These are phyloP conservation scores for Lymantria dispar DNA, from an alignment of 2,888 invertebrate genomes.

Conservation along the genomic window DNA sequence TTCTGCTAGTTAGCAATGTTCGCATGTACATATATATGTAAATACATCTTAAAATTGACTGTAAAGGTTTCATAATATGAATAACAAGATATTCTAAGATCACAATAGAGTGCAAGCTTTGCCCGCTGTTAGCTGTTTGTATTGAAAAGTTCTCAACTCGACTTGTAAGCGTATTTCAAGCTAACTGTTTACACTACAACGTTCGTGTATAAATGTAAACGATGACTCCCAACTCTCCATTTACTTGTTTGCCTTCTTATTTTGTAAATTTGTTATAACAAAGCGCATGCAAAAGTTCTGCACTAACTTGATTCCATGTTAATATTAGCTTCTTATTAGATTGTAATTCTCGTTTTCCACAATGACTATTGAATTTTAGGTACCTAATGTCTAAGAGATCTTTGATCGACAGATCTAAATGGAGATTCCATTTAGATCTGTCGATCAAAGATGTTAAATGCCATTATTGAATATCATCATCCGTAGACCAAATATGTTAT, in stretches of 20 bases:
- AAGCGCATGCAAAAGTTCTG: slow-evolving; percentile 47
- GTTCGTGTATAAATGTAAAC: slow-evolving; percentile 61
- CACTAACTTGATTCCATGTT: slow-evolving; percentile 39
- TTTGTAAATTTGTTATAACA: slow-evolving; percentile 59
- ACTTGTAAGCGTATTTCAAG: slow-evolving; percentile 52
- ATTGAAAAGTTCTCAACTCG: slow-evolving; percentile 55
- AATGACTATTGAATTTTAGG: too few relatives aligned
- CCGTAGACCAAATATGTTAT: too few relatives aligned
- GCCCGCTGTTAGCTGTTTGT: slow-evolving; percentile 39
- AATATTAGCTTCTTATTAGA: neutral
- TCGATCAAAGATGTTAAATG: too few relatives aligned
- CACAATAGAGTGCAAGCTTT: slow-evolving; percentile 15
- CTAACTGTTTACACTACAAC: slow-evolving; percentile 53
- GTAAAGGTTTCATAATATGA: neutral
- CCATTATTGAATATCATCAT: too few relatives aligned
- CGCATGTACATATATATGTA: too few relatives aligned
- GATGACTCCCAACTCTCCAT: slow-evolving; percentile 59
- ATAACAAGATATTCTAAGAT: slow-evolving; percentile 4
- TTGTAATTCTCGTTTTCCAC: too few relatives aligned
- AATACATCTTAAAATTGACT: neutral
- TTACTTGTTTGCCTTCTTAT: slow-evolving; percentile 64
- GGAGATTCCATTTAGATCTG: too few relatives aligned
- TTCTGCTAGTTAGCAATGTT: too few relatives aligned
- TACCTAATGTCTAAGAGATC: too few relatives aligned
- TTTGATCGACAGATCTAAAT: too few relatives aligned